Evolutionary conservation across 2,113 vertebrate species (phyloP).

Genomic region (Oophaga pumilio): DNA sequence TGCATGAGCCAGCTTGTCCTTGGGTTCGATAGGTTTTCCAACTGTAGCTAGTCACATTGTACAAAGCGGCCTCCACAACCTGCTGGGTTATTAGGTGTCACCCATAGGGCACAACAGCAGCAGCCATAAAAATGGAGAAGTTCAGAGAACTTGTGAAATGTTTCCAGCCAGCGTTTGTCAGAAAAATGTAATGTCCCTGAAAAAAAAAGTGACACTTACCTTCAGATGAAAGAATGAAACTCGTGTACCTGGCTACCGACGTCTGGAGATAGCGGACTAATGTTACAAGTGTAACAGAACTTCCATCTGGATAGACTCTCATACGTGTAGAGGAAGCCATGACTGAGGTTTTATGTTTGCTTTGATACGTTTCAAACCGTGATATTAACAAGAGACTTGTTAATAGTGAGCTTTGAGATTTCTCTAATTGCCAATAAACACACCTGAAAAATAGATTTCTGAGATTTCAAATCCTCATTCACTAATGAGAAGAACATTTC

Average conservation of each 20-base stretch:
- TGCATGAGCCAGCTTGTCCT: not conserved
- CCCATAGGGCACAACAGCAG: slow-evolving; percentile 30
- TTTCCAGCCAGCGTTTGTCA: slow-evolving; percentile 40
- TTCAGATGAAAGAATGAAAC: slow-evolving; percentile 42
- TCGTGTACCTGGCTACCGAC: slow-evolving; percentile 24
- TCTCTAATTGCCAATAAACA: slow-evolving; percentile 55
- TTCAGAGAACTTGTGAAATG: slow-evolving; percentile 37
- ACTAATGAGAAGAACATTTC: slow-evolving; percentile 50
- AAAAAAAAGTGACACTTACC: slow-evolving; percentile 10
- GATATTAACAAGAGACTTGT: slow-evolving; percentile 54
- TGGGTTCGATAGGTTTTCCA: slow-evolving; percentile 10
- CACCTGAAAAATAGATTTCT: slow-evolving; percentile 59
- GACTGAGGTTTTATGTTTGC: slow-evolving; percentile 39
- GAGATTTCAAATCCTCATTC: slow-evolving; percentile 40
- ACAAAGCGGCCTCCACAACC: slow-evolving; percentile 18
- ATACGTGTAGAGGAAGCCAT: slow-evolving; percentile 23
- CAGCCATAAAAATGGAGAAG: slow-evolving; percentile 35
- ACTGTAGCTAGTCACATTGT: not conserved
- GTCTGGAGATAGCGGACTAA: slow-evolving; percentile 46
- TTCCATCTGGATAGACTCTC: slow-evolving; percentile 54
- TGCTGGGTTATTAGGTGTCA: slow-evolving; percentile 55
- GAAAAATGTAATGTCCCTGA: slow-evolving; percentile 22
- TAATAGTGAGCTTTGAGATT: slow-evolving; percentile 49
- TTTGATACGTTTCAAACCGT: slow-evolving; percentile 37
- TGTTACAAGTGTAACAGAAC: slow-evolving; percentile 36